Conservation (phyloP, 2,113 vertebrate species). For the Gasterosteus nipponicus region DNA sequence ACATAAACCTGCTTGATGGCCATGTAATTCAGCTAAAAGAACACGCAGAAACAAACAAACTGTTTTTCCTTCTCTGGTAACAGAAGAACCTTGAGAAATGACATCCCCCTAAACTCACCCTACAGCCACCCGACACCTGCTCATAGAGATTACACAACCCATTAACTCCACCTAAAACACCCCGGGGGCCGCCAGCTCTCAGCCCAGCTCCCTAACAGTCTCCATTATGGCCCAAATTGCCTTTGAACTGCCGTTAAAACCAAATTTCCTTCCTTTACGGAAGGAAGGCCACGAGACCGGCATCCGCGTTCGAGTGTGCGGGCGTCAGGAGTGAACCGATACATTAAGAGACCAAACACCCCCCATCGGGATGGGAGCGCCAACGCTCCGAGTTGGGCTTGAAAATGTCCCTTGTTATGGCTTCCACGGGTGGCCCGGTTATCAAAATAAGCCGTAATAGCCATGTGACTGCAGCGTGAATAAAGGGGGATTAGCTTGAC, state of each 20-base stretch:
- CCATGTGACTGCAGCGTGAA: slow-evolving; percentile 69
- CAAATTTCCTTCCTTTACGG: slow-evolving; percentile 23
- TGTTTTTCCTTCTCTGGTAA: slow-evolving; percentile 39
- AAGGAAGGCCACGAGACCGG: slow-evolving; percentile 39
- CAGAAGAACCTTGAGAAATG: slow-evolving; percentile 66
- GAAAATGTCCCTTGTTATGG: slow-evolving; percentile 60
- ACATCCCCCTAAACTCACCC: slow-evolving; percentile 50
- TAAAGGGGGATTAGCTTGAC: slow-evolving; percentile 69
- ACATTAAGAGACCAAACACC: slow-evolving; percentile 64
- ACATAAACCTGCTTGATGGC: background rate
- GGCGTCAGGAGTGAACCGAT: slow-evolving; percentile 56
- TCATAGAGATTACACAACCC: slow-evolving; percentile 71
- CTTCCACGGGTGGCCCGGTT: slow-evolving; percentile 52
- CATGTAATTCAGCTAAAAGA: background rate
- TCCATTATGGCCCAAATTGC: slow-evolving; percentile 61
- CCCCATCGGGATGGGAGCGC: slow-evolving; percentile 15
- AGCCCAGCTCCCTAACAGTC: slow-evolving; percentile 50
- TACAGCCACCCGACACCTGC: slow-evolving; percentile 65
- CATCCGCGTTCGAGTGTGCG: slow-evolving; percentile 51
- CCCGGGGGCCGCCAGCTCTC: slow-evolving; percentile 50
- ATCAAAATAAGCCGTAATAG: slow-evolving; percentile 64
- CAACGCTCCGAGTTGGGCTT: slow-evolving; percentile 30
- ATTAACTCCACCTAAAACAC: slow-evolving; percentile 70
- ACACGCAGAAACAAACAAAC: slow-evolving; percentile 21
- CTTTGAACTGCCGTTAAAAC: slow-evolving; percentile 57